Base-by-base conservation (phyloP, 2,113 vertebrate species). In the Ramphastos sulfuratus region DNA sequence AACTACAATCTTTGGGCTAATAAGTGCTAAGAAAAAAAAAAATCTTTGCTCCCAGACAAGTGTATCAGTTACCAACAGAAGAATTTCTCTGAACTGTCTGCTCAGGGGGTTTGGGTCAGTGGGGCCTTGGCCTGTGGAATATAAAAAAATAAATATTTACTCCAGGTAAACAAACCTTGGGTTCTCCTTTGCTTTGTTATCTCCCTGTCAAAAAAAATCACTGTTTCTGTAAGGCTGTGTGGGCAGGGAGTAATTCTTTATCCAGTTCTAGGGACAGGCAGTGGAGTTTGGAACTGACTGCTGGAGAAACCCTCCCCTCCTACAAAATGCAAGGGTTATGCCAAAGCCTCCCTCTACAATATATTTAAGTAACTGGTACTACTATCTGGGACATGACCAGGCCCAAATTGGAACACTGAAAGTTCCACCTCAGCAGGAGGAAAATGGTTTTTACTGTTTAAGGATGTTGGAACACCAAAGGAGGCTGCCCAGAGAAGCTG, bases 1-100 rank as follows among this genome's bases (percentile, higher is more conserved):
- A 96, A 80, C 54, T 58, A 21, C 9, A 8, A 84, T 75, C 48
- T 89, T 92, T 77, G 82, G 69, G 79, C 75, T 81, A 87, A 9
- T 54, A 95, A 85, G 17, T 44, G 64, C 85, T 82, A 94, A 65
- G 87, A 93, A 96, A 94, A 85, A 5, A 42, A 44, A 44, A 16
- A 44, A 44, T 74, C 71, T 90, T 81, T 88, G 71, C 66, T 94
- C 56, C 3, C 4, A 94, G 78, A 87, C 37, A 89, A 64, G 63
- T 9, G 2, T 56, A 60, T 56, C 33, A 90, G 72, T 94, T 92
- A 92, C 50, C 39, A 87, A 42, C 66, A 69, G 23, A 87, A 39
- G 42, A 95, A 85, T 85, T 61, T 28, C 52, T 85, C 74, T 81
- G 58, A 92, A 78, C 48, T 61, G 59, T 14, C 72, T 78, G 69